Evolutionary conservation across 2,797 vertebrate genomes (phyloP).

Genomic region (Phalanger gymnotis): DNA sequence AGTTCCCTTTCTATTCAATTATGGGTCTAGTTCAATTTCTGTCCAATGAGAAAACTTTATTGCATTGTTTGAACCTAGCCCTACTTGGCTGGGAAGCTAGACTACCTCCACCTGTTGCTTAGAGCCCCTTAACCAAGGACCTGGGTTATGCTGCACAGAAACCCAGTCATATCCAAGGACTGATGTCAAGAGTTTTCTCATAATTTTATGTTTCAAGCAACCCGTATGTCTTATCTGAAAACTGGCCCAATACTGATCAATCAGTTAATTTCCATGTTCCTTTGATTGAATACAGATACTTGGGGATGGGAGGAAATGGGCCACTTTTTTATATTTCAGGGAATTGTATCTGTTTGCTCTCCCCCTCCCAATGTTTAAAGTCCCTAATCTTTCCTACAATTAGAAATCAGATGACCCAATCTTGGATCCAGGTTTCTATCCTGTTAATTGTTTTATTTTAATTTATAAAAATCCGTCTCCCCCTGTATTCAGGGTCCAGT

Average conservation of each 20-base stretch:
- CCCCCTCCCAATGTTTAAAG: neutral
- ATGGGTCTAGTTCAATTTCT: too few species aligned
- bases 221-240: neutral
- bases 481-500: neutral
- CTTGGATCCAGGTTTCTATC: neutral
- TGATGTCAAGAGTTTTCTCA: neutral
- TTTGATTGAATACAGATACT: neutral
- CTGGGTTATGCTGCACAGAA: too few species aligned
- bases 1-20: too few species aligned
- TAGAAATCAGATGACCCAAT: neutral
- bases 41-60: too few species aligned
- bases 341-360: neutral
- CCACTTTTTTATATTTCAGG: neutral
- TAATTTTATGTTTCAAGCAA: too few species aligned
- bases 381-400: neutral
- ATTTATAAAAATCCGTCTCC: neutral
- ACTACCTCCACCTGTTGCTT: neutral
- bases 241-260: neutral
- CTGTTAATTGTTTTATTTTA: neutral
- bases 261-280: neutral
- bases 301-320: neutral
- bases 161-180: neutral
- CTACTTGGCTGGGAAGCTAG: neutral
- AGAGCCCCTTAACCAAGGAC: too few species aligned
- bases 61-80: neutral